Evolutionary conservation across 2,888 invertebrate genomes (phyloP).

Genomic region (Sinodicranocentrus sp.): DNA sequence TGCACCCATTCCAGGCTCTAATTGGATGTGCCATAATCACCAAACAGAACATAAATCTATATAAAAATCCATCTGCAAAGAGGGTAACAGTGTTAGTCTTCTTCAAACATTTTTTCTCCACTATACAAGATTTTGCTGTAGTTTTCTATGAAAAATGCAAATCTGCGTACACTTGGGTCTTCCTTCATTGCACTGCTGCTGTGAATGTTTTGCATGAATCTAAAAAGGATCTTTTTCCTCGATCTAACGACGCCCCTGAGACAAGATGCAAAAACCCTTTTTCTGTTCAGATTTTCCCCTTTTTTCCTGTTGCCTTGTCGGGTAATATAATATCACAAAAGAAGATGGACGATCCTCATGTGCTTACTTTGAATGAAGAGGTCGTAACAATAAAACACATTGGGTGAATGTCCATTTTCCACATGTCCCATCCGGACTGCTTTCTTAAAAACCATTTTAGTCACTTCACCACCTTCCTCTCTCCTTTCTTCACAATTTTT

Average conservation of each 20-base stretch:
- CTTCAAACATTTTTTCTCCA: too few relatives aligned
- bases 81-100: background rate
- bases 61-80: background rate
- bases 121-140: background rate
- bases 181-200: background rate
- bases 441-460: constrained; percentile 45
- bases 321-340: constrained; percentile 41
- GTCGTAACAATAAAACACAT: constrained; percentile 41
- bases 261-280: constrained; percentile 63
- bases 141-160: constrained; percentile 4
- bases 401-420: constrained; percentile 36
- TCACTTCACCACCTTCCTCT: constrained; percentile 49
- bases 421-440: constrained; percentile 36
- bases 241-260: constrained; percentile 63
- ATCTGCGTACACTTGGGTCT: too few relatives aligned
- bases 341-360: constrained; percentile 59
- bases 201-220: constrained; percentile 35
- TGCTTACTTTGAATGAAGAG: constrained; percentile 48
- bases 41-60: constrained; percentile 33
- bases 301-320: background rate
- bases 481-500: background rate
- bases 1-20: constrained; percentile 38
- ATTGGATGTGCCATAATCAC: constrained; percentile 44
- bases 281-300: constrained; percentile 42
- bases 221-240: constrained; percentile 44